A percentile compares a stretch with the other conserved stretches of the same genome.
These are phyloP conservation scores for Oreochromis spilurus DNA, from an alignment of 2,113 vertebrate genomes.

Conservation along the genomic window DNA sequence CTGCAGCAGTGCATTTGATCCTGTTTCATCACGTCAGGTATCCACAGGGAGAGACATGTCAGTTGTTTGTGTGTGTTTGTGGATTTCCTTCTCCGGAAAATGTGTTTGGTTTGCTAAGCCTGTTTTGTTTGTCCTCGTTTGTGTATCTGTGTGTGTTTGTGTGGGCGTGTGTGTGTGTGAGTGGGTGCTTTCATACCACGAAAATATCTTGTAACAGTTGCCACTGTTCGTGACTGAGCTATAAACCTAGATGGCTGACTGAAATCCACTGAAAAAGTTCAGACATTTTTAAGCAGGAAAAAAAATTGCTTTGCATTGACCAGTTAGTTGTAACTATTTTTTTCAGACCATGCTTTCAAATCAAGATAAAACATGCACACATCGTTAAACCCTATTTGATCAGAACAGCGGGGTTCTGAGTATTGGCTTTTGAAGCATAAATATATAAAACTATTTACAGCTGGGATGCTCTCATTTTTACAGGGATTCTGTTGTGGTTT, in stretches of 20 bases:
- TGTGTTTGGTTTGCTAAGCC: slow-evolving; percentile 50
- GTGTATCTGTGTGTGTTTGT: neutral
- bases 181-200: slow-evolving; percentile 13
- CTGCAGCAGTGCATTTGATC: neutral
- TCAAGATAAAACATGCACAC: neutral
- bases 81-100: slow-evolving; percentile 37
- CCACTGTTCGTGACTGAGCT: slow-evolving; percentile 11
- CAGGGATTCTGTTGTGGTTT: neutral
- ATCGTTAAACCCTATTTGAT: neutral
- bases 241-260: neutral
- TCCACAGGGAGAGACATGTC: slow-evolving; percentile 30
- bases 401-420: neutral
- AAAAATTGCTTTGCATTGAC: neutral
- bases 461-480: neutral
- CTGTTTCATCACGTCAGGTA: slow-evolving; percentile 14
- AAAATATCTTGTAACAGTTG: slow-evolving; percentile 34
- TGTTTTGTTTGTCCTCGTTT: slow-evolving; percentile 40
- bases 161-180: neutral
- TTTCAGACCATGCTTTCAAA: neutral
- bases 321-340: neutral
- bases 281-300: neutral
- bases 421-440: neutral
- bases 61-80: slow-evolving; percentile 39
- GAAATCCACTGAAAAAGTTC: neutral
- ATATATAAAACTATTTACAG: neutral